Conservation (phyloP, 2,797 vertebrate species). For the Enteromius fasciolatus region DNA sequence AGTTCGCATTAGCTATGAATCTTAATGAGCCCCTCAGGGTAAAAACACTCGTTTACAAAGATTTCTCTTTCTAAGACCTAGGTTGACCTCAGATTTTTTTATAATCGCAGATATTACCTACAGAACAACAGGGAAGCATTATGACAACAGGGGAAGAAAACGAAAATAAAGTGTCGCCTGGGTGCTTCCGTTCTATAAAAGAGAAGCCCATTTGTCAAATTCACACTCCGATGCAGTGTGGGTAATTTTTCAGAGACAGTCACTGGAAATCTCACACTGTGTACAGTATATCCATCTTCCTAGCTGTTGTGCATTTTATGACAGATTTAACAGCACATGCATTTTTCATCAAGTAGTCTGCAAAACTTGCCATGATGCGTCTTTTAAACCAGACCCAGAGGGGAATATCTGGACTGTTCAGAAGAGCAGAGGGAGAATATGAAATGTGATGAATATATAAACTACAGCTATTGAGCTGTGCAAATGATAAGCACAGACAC, state of each 20-base stretch:
- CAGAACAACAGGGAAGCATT: conserved; percentile 4
- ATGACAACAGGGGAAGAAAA: not conserved
- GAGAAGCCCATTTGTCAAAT: conserved; percentile 19
- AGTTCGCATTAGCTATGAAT: conserved; percentile 31
- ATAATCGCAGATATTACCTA: not conserved
- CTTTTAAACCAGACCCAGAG: conserved; percentile 2
- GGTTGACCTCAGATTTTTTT: not conserved
- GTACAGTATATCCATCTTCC: conserved; percentile 31
- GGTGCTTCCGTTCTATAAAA: conserved; percentile 3
- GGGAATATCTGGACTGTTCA: conserved; percentile 14
- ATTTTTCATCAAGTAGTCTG: conserved; percentile 37
- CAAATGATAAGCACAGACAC: conserved; percentile 23
- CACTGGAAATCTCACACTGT: conserved; percentile 1
- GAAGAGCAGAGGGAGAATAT: conserved; percentile 19
- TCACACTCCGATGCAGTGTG: not conserved
- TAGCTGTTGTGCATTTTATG: conserved; percentile 27
- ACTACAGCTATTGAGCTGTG: conserved; percentile 1
- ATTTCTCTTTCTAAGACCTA: conserved; percentile 16
- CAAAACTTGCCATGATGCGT: not conserved
- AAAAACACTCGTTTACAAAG: conserved; percentile 17
- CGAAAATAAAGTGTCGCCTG: conserved; percentile 13
- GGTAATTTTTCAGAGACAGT: conserved; percentile 33
- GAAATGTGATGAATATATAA: conserved; percentile 41
- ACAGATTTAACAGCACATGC: conserved; percentile 32
- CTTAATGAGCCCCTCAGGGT: conserved; percentile 21